These are phyloP conservation scores for Notamacropus eugenii DNA, from an alignment of 2,797 vertebrate species.

Conservation along the genomic window DNA sequence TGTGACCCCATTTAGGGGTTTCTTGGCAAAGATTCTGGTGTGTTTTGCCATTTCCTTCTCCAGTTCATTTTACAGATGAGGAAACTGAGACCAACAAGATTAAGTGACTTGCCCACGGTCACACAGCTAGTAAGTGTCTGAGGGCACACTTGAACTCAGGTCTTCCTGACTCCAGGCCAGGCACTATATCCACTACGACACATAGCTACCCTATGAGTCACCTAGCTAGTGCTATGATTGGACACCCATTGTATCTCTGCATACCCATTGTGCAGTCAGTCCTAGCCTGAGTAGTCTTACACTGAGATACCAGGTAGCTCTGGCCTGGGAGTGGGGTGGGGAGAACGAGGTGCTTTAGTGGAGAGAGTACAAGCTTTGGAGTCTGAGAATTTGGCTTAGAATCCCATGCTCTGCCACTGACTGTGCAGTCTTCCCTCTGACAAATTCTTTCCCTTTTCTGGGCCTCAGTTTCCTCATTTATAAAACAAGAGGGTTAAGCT, in stretches of 20 bases:
- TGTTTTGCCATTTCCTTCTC: background rate
- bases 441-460: background rate
- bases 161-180: background rate
- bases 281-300: background rate
- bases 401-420: background rate
- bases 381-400: background rate
- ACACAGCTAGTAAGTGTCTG: no score
- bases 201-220: background rate
- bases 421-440: background rate
- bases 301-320: background rate
- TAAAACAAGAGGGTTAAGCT: background rate
- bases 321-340: background rate
- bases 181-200: background rate
- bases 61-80: background rate
- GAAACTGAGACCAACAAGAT: background rate
- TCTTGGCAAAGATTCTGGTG: background rate
- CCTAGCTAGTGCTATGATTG: background rate
- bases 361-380: background rate
- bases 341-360: background rate
- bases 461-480: background rate
- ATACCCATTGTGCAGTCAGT: no score
- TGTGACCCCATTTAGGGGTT: background rate
- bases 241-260: background rate
- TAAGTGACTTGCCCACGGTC: background rate
- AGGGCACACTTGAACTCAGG: background rate